Evolutionary conservation across 1,140 invertebrate genomes (phyloP).

Genomic region (Papilio dardanus): DNA sequence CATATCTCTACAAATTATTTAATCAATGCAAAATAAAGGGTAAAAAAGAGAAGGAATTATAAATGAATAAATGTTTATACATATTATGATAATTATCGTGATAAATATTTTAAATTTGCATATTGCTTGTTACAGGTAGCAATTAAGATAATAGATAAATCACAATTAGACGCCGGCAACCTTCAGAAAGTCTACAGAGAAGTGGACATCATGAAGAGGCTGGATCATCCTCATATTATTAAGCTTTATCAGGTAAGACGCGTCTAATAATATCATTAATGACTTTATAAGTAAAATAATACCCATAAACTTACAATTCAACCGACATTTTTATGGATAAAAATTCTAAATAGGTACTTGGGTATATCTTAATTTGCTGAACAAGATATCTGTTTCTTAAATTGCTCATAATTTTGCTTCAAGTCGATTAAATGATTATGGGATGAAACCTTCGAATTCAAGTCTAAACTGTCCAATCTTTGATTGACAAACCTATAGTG

Average conservation of each 20-base stretch:
- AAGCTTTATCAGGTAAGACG: constrained; percentile 96
- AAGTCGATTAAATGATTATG: too few relatives aligned
- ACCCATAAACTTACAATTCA: too few relatives aligned
- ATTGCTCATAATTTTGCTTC: too few relatives aligned
- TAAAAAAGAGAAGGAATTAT: background rate
- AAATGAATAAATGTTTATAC: too few relatives aligned
- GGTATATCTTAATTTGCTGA: too few relatives aligned
- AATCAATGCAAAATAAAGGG: background rate
- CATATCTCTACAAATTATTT: background rate
- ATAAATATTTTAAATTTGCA: constrained; percentile 30
- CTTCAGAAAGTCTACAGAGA: constrained; percentile 98
- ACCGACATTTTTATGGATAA: too few relatives aligned
- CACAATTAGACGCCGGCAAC: constrained; percentile 97
- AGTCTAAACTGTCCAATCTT: background rate
- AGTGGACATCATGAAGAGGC: constrained; percentile 98
- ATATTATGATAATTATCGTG: background rate
- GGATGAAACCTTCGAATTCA: background rate
- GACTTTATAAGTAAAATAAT: too few relatives aligned
- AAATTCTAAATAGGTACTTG: too few relatives aligned
- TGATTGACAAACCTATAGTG: background rate
- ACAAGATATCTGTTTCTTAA: too few relatives aligned
- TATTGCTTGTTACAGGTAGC: constrained; percentile 91
- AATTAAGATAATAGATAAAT: constrained; percentile 99
- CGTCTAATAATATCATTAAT: too few relatives aligned
- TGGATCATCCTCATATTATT: constrained; percentile 98